These are phyloP conservation scores for Tinamus major DNA, from an alignment of 2,797 vertebrate species.

Conservation along the genomic window DNA sequence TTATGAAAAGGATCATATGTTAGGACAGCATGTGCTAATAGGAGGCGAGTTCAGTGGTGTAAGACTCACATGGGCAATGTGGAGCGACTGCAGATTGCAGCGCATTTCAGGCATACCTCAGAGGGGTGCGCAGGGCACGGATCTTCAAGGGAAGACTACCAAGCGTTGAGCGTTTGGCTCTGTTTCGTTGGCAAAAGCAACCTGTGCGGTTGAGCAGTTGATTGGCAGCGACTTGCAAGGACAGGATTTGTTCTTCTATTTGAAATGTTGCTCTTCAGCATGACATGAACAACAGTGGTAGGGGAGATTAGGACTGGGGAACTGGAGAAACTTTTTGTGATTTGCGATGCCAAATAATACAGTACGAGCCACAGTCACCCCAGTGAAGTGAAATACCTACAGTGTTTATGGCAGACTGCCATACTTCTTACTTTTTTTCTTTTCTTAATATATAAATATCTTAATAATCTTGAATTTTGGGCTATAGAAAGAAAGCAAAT, in stretches of 20 bases:
- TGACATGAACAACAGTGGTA: neutral
- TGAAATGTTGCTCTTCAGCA: neutral
- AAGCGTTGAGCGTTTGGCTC: neutral
- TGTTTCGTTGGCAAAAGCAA: neutral
- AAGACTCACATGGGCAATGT: neutral
- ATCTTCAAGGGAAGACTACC: neutral
- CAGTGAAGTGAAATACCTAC: neutral
- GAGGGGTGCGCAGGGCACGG: neutral
- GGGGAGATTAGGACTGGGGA: conserved; percentile 22
- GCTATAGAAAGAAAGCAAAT: conserved; percentile 11
- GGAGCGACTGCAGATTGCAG: neutral
- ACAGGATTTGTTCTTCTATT: neutral
- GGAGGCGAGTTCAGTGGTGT: neutral
- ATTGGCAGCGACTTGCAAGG: neutral
- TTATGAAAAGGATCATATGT: neutral
- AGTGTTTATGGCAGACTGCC: no score
- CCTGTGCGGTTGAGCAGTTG: neutral
- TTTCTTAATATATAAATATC: neutral
- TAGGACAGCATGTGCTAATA: neutral
- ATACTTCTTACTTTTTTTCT: neutral
- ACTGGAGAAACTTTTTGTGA: neutral
- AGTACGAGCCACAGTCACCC: neutral
- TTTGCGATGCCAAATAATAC: conserved; percentile 17
- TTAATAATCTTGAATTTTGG: neutral
- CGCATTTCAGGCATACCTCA: neutral